These are phyloP conservation scores for Centropristis striata DNA, from an alignment of 2,113 vertebrate species.

Conservation along the genomic window DNA sequence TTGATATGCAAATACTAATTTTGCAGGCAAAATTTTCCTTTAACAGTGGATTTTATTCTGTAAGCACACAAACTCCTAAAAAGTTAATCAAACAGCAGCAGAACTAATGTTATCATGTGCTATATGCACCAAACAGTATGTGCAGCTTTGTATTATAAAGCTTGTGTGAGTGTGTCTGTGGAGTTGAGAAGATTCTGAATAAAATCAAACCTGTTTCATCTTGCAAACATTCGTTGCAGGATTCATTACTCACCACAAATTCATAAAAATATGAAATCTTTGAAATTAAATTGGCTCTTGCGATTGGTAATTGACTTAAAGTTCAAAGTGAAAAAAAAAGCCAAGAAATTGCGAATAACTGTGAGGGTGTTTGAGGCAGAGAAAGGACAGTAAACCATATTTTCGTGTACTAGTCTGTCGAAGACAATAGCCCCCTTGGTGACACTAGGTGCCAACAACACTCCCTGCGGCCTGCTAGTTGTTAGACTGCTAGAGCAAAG, in stretches of 20 bases:
- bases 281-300: conserved; percentile 12
- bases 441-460: conserved; percentile 66
- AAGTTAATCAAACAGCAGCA: not conserved
- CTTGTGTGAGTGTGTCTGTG: not conserved
- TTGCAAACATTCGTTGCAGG: not conserved
- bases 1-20: no score
- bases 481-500: conserved; percentile 85
- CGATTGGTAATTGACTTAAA: conserved; percentile 28
- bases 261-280: conserved; percentile 26
- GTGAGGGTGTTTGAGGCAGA: conserved; percentile 45
- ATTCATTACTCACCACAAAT: conserved; percentile 29
- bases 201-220: conserved; percentile 3
- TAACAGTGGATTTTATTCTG: conserved; percentile 12
- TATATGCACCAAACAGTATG: not conserved
- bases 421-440: conserved; percentile 80
- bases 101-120: not conserved
- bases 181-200: conserved; percentile 3
- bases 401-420: conserved; percentile 57
- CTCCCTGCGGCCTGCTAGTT: conserved; percentile 73
- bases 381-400: conserved; percentile 42
- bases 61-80: not conserved
- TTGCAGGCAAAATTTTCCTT: not conserved
- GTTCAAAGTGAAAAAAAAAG: conserved; percentile 31
- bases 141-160: not conserved
- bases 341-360: conserved; percentile 17